These are phyloP conservation scores for Andrena haemorrhoa DNA, from an alignment of 2,888 invertebrate genomes.

Conservation along the genomic window DNA sequence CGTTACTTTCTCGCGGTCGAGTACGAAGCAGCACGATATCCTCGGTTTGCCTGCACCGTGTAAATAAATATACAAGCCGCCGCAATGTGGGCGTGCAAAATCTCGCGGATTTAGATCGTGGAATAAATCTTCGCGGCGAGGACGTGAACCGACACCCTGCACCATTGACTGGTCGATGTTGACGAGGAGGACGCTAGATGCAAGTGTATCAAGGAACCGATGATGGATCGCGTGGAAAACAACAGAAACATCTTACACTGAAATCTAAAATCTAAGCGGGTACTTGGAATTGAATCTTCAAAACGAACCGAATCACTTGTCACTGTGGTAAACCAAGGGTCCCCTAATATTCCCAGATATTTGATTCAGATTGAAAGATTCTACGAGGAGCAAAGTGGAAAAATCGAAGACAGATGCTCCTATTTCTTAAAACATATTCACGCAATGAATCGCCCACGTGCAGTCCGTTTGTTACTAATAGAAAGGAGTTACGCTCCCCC, in stretches of 20 bases:
- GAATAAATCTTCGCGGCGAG: slow-evolving; percentile 14
- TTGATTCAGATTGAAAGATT: no score
- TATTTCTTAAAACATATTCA: neutral
- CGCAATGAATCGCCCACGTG: slow-evolving; percentile 13
- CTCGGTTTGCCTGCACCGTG: slow-evolving; percentile 9
- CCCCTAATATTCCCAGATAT: no score
- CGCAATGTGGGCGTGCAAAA: slow-evolving; percentile 7
- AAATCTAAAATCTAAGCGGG: neutral
- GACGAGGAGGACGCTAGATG: neutral
- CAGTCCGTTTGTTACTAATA: slow-evolving; percentile 21
- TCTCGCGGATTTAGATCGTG: slow-evolving; percentile 13
- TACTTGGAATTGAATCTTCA: no score
- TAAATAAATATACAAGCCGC: slow-evolving; percentile 20
- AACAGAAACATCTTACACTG: neutral
- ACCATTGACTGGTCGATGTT: slow-evolving; percentile 5
- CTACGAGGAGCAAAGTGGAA: neutral
- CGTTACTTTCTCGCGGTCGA: slow-evolving; percentile 44
- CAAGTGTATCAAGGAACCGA: slow-evolving; percentile 10
- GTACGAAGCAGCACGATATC: slow-evolving; percentile 11
- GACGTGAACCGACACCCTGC: slow-evolving; percentile 9
- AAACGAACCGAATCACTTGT: no score
- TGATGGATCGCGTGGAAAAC: neutral
- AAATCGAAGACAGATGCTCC: neutral
- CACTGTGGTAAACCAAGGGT: no score
- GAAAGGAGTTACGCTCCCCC: neutral